Evolutionary conservation across 2,797 vertebrate genomes (phyloP), one percentile per base, ranked within the genome.

Genomic region (Eleutherodactylus coqui): DNA sequence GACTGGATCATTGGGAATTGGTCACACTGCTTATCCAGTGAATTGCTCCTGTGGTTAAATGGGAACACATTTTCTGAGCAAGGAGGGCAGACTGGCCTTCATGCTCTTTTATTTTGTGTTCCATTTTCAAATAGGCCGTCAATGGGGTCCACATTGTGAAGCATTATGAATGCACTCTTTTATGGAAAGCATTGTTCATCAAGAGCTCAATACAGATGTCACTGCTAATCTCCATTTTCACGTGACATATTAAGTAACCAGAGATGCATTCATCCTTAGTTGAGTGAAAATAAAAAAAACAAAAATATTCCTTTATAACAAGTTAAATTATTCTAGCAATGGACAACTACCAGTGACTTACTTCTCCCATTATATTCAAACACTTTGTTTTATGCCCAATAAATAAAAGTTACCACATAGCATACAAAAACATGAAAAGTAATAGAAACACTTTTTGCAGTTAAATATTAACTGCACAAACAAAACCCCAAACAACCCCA

Each of bases 121-220:
- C 83, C 88, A 93, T 93, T 94, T 73, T 92, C 94, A 93, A 95
- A 94, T 93, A 91, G 93, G 92, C 92, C 90, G 91, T 92, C 93
- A 92, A 91, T 92, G 93, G 93, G 92, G 93, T 91, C 91, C 93
- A 94, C 94, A 94, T 93, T 93, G 93, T 95, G 94, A 91, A 93
- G 93, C 94, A 94, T 95, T 94, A 94, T 94, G 94, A 93, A 94
- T 93, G 94, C 94, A 94, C 92, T 93, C 94, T 94, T 94, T 87
- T 94, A 94, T 94, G 91, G 92, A 90, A 90, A 93, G 75, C 90
- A 93, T 94, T 95, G 94, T 94, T 91, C 90, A 32, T 91, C 73
- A 88, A 92, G 91, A 91, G 92, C 92, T 94, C 92, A 92, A 93
- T 92, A 92, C 94, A 91, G 92, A 90, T 92, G 92, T 93, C 91